Conservation (phyloP, 2,888 invertebrate genomes). For the Crioceris asparagi region DNA sequence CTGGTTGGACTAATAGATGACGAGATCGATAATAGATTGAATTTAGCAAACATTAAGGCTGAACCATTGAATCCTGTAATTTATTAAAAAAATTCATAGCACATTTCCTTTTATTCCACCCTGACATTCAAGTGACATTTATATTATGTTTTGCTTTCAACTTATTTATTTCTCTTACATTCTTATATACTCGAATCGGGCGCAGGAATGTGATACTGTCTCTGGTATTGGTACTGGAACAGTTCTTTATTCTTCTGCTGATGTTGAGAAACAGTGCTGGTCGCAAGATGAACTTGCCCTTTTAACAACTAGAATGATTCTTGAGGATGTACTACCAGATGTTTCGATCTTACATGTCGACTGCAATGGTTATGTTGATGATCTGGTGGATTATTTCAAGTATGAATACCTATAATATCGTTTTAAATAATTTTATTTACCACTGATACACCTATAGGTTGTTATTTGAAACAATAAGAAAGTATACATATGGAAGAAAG, state of each 20-base stretch:
- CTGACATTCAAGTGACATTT: too few relatives aligned
- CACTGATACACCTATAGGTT: neutral
- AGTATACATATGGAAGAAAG: constrained; percentile 28
- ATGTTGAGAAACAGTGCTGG: constrained; percentile 33
- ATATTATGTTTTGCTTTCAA: too few relatives aligned
- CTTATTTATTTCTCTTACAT: too few relatives aligned
- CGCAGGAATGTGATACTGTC: too few relatives aligned
- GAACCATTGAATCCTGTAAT: constrained; percentile 74
- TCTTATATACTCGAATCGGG: too few relatives aligned
- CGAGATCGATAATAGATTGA: constrained; percentile 68
- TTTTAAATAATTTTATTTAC: neutral
- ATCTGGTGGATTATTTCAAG: constrained; percentile 34
- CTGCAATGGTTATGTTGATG: constrained; percentile 30
- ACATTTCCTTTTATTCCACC: neutral
- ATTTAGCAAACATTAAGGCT: constrained; percentile 69
- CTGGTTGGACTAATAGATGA: constrained; percentile 79
- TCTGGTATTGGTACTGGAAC: too few relatives aligned
- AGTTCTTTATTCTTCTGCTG: constrained; percentile 32
- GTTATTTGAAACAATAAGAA: neutral
- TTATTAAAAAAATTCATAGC: constrained; percentile 43
- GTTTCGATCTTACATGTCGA: constrained; percentile 25
- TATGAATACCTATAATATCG: neutral
- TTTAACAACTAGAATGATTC: constrained; percentile 33
- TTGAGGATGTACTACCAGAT: constrained; percentile 33
- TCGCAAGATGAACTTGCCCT: constrained; percentile 31